Evolutionary conservation across 1,140 invertebrate genomes (phyloP).

Genomic region (Yoshiicerus persimilis): DNA sequence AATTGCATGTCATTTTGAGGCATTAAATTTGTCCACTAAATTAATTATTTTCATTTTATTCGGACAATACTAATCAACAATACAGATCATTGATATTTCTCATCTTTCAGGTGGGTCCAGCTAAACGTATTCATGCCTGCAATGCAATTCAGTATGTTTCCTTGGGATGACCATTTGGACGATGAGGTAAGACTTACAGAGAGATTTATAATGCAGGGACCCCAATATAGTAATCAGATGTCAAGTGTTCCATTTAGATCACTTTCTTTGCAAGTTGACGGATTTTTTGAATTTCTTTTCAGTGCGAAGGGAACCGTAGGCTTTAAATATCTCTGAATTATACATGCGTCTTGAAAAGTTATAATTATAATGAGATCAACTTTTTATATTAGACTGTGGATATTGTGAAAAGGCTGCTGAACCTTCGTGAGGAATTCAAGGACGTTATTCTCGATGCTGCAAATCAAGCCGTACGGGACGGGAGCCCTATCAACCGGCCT

Average conservation of each 20-base stretch:
- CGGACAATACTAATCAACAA: not conserved
- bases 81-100: not conserved
- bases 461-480: conserved; percentile 61
- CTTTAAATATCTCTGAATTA: too few species aligned
- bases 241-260: too few species aligned
- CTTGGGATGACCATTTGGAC: conserved; percentile 77
- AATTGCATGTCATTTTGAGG: too few species aligned
- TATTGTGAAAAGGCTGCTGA: conserved; percentile 60
- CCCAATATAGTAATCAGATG: too few species aligned
- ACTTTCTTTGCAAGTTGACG: too few species aligned
- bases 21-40: too few species aligned
- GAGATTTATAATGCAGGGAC: too few species aligned
- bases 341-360: too few species aligned
- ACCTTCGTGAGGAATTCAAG: conserved; percentile 69
- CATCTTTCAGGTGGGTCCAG: conserved; percentile 67
- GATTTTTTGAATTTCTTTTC: too few species aligned
- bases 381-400: conserved; percentile 55
- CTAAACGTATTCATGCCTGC: conserved; percentile 74
- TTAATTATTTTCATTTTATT: too few species aligned
- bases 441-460: conserved; percentile 65
- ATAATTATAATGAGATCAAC: not conserved
- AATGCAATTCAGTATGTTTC: conserved; percentile 82
- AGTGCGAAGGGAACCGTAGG: too few species aligned
- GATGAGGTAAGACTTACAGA: not conserved
- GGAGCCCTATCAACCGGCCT: conserved; percentile 78